Evolutionary conservation across 2,113 vertebrate genomes (phyloP).

Genomic region (Hipposideros armiger): DNA sequence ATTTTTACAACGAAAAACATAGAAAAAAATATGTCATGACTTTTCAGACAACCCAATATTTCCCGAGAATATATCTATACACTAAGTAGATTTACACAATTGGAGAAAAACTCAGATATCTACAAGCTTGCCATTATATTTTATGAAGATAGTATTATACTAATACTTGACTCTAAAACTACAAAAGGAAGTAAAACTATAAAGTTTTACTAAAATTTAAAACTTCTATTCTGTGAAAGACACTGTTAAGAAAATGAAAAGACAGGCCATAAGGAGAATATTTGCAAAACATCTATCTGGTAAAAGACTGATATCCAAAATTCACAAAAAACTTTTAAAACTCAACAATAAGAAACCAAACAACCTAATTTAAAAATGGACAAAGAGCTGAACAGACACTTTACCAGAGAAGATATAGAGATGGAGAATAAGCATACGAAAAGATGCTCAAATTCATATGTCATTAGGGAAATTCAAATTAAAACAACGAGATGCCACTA

Average conservation of each 20-base stretch:
- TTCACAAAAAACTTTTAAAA: background rate
- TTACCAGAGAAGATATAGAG: background rate
- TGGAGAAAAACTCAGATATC: background rate
- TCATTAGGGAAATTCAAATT: background rate
- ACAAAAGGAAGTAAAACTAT: background rate
- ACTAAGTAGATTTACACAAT: background rate
- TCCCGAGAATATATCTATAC: background rate
- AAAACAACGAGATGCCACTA: background rate
- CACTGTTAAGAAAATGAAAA: background rate
- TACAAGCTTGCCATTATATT: background rate
- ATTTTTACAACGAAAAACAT: no score
- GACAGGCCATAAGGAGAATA: background rate
- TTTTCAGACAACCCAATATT: background rate
- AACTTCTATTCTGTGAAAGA: background rate
- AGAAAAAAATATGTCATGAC: no score
- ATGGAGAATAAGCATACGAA: background rate
- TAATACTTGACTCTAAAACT: background rate
- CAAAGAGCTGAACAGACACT: background rate
- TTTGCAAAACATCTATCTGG: background rate
- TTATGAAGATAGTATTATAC: background rate
- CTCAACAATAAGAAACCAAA: background rate
- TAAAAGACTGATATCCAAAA: background rate
- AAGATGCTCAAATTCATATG: background rate
- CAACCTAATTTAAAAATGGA: background rate
- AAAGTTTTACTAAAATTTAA: background rate